Conservation (phyloP, 2,113 vertebrate genomes). For the Macrotis lagotis region DNA sequence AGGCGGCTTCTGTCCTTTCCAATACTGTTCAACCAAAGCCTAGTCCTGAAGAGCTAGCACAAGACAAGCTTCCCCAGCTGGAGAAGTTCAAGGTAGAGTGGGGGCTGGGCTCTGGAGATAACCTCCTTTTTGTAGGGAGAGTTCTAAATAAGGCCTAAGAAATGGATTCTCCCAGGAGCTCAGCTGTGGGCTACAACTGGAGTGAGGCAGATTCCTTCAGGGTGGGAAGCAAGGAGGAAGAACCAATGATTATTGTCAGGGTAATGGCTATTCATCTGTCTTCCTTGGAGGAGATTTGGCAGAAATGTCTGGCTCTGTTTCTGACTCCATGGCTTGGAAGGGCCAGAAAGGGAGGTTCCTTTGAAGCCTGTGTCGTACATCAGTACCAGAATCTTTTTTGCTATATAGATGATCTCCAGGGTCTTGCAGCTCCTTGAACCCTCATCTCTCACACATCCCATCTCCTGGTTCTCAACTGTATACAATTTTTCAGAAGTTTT, state of each 20-base stretch:
- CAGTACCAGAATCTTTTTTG: neutral
- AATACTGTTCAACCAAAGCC: neutral
- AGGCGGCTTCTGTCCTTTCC: neutral
- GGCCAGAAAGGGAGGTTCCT: neutral
- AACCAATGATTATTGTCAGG: neutral
- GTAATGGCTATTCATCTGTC: neutral
- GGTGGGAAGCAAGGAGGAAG: neutral
- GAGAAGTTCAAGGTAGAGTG: neutral
- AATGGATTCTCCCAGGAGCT: neutral
- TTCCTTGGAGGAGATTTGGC: neutral
- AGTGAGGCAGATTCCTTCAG: neutral
- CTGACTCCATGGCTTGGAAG: neutral
- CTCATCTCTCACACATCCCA: neutral
- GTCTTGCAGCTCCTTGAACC: neutral
- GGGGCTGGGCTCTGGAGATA: neutral
- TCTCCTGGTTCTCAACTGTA: neutral
- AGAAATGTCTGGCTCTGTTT: neutral
- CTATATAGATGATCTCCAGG: neutral
- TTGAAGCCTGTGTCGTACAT: neutral
- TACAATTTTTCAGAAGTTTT: neutral
- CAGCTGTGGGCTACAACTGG: neutral
- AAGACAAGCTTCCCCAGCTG: neutral
- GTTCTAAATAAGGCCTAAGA: neutral
- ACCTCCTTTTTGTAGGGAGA: neutral
- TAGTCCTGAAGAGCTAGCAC: neutral